Base-by-base conservation (phyloP, 2,113 vertebrate species). In the Hyperopisus bebe region DNA sequence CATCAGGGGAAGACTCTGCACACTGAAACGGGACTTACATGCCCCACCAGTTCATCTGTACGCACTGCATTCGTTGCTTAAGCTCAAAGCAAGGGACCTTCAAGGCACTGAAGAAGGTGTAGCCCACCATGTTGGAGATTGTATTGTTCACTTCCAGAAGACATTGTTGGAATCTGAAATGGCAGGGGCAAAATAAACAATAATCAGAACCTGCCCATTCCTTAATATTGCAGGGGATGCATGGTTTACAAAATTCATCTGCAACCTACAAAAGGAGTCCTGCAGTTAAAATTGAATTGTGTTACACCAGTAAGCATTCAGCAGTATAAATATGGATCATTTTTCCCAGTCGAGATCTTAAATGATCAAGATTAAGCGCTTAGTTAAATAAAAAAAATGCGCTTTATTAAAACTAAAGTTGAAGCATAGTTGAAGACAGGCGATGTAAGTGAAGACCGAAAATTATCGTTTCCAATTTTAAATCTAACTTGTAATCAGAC, bases 51-150 rank as follows among this genome's bases (percentile, higher is more conserved):
- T 94, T 94, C 24, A 95, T 95, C 90, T 94, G 35, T 0, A 94
- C 51, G 0, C 98, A 98, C 77, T 96, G 94, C 85, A 96, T 93
- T 3, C 85, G 92, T 39, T 96, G 92, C 77, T 96, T 94, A 92
- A 98, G 94, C 90, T 95, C 92, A 5, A 98, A 98, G 94, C 98
- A 98, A 1, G 97, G 96, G 89, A 96, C 93, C 91, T 97, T 96
- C 90, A 98, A 93, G 91, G 98, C 50, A 51, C 97, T 96, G 90
- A 98, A 98, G 94, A 96, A 98, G 47, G 96, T 96, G 84, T 96
- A 89, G 0, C 97, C 98, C 62, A 98, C 95, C 5, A 97, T 89
- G 19, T 95, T 93, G 0, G 97, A 95, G 77, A 98, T 90, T 39
- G 95, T 94, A 92, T 97, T 95, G 0, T 92, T 94, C 11, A 96